Conservation (phyloP, 2,888 invertebrate species). For the Sphaerophoria rueppellii region DNA sequence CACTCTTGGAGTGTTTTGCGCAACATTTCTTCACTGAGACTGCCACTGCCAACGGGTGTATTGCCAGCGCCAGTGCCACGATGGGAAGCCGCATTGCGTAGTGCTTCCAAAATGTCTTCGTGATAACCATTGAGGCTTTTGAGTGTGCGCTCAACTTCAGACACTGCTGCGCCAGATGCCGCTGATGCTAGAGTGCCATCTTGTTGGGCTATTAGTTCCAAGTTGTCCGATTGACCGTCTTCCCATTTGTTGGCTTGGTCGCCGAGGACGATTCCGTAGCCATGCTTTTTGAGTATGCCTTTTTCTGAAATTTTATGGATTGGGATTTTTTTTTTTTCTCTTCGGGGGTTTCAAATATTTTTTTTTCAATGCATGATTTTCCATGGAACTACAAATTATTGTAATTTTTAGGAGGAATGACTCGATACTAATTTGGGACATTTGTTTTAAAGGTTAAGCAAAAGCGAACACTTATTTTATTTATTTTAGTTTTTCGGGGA, state of each 20-base stretch:
- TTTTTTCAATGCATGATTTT: conserved; percentile 64
- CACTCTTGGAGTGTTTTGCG: conserved; percentile 87
- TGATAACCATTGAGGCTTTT: conserved; percentile 96
- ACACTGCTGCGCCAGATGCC: conserved; percentile 85
- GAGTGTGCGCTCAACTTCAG: conserved; percentile 92
- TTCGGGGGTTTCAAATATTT: conserved; percentile 13
- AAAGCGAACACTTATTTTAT: conserved; percentile 48
- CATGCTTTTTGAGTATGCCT: conserved; percentile 94
- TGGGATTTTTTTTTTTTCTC: conserved; percentile 79
- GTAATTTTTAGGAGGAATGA: conserved; percentile 17
- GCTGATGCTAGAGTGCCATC: conserved; percentile 86
- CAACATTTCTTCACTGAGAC: conserved; percentile 87
- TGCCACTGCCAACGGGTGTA: conserved; percentile 86
- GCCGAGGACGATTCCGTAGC: conserved; percentile 88
- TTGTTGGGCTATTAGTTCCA: conserved; percentile 87
- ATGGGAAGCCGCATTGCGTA: conserved; percentile 91
- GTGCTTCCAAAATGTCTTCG: conserved; percentile 94
- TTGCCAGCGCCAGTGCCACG: conserved; percentile 85
- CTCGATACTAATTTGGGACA: conserved; percentile 43
- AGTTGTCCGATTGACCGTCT: conserved; percentile 88
- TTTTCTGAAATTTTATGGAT: conserved; percentile 85
- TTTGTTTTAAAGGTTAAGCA: conserved; percentile 37
- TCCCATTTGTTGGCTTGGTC: conserved; percentile 89
- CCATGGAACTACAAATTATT: conserved; percentile 45
- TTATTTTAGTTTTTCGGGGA: conserved; percentile 43